Evolutionary conservation across 2,888 invertebrate species (phyloP).

Genomic region (Drosophila tanythrix): DNA sequence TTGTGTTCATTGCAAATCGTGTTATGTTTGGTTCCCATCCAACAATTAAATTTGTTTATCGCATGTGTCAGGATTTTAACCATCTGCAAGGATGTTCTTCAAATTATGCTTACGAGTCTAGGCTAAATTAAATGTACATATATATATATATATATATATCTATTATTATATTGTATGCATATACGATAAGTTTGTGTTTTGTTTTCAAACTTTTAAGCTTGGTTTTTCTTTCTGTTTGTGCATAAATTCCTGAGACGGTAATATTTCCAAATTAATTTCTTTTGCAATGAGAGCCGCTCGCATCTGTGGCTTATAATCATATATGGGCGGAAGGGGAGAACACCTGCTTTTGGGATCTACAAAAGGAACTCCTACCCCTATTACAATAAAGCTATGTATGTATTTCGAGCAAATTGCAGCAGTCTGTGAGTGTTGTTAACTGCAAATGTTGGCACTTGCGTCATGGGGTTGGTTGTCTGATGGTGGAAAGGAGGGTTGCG

Average conservation of each 20-base stretch:
- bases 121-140: slow-evolving; percentile 51
- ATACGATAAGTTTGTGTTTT: slow-evolving; percentile 22
- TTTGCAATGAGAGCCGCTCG: slow-evolving; percentile 26
- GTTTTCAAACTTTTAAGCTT: slow-evolving; percentile 9
- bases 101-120: slow-evolving; percentile 37
- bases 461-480: slow-evolving; percentile 38
- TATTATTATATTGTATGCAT: slow-evolving; percentile 8
- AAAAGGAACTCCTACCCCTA: slow-evolving; percentile 5
- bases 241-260: slow-evolving; percentile 1
- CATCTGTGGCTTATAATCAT: slow-evolving; percentile 44
- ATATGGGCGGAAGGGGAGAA: not conserved
- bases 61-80: slow-evolving; percentile 32
- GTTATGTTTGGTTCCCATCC: slow-evolving; percentile 43
- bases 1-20: slow-evolving; percentile 53
- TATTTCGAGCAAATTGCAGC: slow-evolving; percentile 41
- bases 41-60: slow-evolving; percentile 17
- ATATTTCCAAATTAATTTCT: slow-evolving; percentile 3
- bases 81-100: slow-evolving; percentile 30
- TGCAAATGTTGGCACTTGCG: slow-evolving; percentile 30
- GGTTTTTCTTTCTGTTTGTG: not conserved
- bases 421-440: slow-evolving; percentile 27
- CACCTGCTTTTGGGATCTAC: slow-evolving; percentile 22
- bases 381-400: slow-evolving; percentile 34
- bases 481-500: not conserved
- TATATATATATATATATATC: slow-evolving; percentile 33